Evolutionary conservation across 2,113 vertebrate genomes (phyloP), one percentile per base, ranked within the genome.

Genomic region (Myrmophylax atrothorax): DNA sequence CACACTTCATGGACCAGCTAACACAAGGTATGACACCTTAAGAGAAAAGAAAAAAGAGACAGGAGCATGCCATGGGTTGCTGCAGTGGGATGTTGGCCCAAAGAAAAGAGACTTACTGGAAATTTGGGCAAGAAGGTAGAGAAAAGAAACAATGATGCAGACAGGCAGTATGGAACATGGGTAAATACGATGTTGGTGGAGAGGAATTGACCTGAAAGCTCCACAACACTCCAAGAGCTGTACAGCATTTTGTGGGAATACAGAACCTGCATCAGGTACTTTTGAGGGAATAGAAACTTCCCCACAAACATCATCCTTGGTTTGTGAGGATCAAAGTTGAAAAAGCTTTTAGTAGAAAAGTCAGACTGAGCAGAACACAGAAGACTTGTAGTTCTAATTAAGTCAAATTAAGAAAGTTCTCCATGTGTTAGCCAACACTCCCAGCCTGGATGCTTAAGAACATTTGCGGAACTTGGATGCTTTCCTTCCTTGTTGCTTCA

Each of bases 131-230:
- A 94, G 91, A 80, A 78, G 25, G 69, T 56, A 23, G 35, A 83
- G 11, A 81, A 94, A 75, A 83, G 63, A 64, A 90, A 76, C 46
- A 94, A 49, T 52, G 91, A 94, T 82, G 93, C 76, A 96, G 76
- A 93, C 96, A 93, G 92, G 96, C 96, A 96, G 49, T 18, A 93
- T 77, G 84, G 80, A 93, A 68, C 56, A 75, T 4, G 37, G 93
- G 22, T 14, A 63, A 84, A 40, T 1, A n/a, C 7, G 53, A 91
- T 26, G n/a, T 0, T 72, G 55, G 46, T 26, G 18, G 44, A 93
- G 35, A 76, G 17, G 24, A 94, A 83, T 18, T 38, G 69, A 63
- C 25, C 42, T 38, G 28, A 80, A 18, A 81, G 58, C 50, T 86
- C 79, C 66, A 46, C 53, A 95, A 78, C 22, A 37, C 59, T 40